Base-by-base conservation (phyloP, 2,797 vertebrate genomes). In the Cynopterus sphinx region DNA sequence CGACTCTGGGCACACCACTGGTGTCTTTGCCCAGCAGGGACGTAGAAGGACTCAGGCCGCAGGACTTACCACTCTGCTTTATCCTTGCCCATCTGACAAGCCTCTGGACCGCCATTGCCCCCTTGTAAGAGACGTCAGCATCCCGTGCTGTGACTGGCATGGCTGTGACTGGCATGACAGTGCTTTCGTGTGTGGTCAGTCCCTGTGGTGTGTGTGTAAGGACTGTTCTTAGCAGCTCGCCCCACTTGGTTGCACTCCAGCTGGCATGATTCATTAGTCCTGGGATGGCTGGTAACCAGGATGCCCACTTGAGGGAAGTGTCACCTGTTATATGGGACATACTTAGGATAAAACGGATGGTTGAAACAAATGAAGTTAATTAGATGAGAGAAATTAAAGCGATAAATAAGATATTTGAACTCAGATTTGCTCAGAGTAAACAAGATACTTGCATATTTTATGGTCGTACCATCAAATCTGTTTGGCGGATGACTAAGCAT, bases 321-420 rank as follows among this genome's bases (percentile, higher is more conserved):
- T 61, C 53, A 67, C 65, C 49, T 91, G 70, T 88, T 73, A 46
- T 51, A 68, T 79, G 67, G 41, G 71, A 36, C 63, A 53, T 65
- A 71, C 19, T 96, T 95, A 36, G 21, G 9, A 74, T 89, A 90
- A 85, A 91, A 87, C 11, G 49, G 53, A 93, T 90, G 46, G 39
- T 55, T 53, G 57, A 81, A 84, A 71, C n/a, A 71, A 65, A 84
- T 79, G 74, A 84, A 93, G 70, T 87, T 93, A 93, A 94, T 67
- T 87, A 75, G 53, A 39, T 36, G 43, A 90, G 39, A 49, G 49
- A 89, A 92, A 74, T 91, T 53, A 77, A 90, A 70, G 28, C 41
- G 63, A 51, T 82, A 91, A 93, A 94, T 17, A 90, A 59, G 75
- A 57, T 83, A 74, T 46, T 22, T 87, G 31, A 68, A 87, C 53